Evolutionary conservation across 1,140 invertebrate species (phyloP), one percentile per base, ranked within the genome.

Genomic region (Neodiprion fabricii): DNA sequence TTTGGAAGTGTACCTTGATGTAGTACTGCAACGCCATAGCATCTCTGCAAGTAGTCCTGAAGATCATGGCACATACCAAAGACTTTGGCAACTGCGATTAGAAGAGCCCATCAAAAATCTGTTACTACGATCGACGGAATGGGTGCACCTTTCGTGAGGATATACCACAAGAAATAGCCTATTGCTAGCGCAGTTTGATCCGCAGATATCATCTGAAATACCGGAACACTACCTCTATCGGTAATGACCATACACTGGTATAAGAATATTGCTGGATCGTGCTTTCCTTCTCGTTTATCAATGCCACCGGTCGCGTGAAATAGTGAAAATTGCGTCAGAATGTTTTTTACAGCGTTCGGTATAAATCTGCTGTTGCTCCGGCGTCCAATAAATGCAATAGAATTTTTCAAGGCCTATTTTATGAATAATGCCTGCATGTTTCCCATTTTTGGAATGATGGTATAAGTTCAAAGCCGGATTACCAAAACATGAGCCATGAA

Each of bases 361-460:
- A 65, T 79, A 77, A 9, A 79, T 74, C 71, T 79, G 49, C 12
- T 47, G 23, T 50, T 78, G 76, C 49, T 78, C 74, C n/a, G 47
- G 66, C 7, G 65, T 21, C 69, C 72, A 74, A 69, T 78, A 75
- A 17, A 75, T 73, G 72, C 74, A 78, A 72, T 28, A 78, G 69
- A 78, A 78, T 12, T 74, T 74, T 68, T 72, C 71, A 10, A 68
- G 17, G 50, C 70, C 75, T 50, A 78, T 73, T 5, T 40, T 40
- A 48, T 68, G 72, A 7, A 78, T 76, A 14, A 12, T 48, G 65
- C 67, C 73, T 14, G 65, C 21, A 12, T 67, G 21, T 12, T 74
- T 1, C 49, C 72, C 10, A 71, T 53, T 28, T 40, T 23, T 23
- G 74, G 61, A 65, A 28, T 7, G 21, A 8, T 68, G 21, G 21